Conservation (phyloP, 1,140 invertebrate genomes). For the Coptotermes formosanus region DNA sequence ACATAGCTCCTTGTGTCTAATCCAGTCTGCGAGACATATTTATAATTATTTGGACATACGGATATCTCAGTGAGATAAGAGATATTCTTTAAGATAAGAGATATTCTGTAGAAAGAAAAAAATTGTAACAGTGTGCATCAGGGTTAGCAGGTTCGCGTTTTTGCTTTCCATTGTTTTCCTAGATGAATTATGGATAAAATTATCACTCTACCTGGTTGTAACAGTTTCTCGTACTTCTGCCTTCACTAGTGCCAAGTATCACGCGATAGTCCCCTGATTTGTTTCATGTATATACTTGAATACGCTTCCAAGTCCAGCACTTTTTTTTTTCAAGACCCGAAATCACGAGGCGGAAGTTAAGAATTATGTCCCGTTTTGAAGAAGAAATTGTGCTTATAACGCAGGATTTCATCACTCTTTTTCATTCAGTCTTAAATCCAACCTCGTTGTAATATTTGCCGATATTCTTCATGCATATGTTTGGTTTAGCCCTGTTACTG, state of each 20-base stretch:
- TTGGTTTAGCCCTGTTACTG: not conserved
- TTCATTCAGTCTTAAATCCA: not conserved
- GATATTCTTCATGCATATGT: not conserved
- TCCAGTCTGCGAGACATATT: too few species aligned
- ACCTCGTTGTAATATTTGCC: not conserved
- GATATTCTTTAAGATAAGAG: too few species aligned
- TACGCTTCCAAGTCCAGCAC: not conserved
- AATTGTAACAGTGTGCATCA: not conserved
- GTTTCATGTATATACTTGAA: not conserved
- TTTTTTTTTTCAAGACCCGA: not conserved
- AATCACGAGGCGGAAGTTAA: not conserved
- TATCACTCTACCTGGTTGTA: not conserved
- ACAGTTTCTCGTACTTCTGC: not conserved
- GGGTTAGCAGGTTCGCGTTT: not conserved
- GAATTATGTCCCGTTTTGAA: not conserved
- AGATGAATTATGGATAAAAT: not conserved
- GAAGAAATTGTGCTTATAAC: not conserved
- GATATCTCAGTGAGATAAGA: too few species aligned
- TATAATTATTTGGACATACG: too few species aligned
- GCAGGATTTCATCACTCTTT: not conserved
- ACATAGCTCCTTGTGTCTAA: too few species aligned
- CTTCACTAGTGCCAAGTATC: not conserved
- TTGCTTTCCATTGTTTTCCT: not conserved
- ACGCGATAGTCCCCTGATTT: not conserved
- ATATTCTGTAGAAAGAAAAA: too few species aligned